Evolutionary conservation across 2,797 vertebrate species (phyloP).

Genomic region (Amphiprion clarkii): DNA sequence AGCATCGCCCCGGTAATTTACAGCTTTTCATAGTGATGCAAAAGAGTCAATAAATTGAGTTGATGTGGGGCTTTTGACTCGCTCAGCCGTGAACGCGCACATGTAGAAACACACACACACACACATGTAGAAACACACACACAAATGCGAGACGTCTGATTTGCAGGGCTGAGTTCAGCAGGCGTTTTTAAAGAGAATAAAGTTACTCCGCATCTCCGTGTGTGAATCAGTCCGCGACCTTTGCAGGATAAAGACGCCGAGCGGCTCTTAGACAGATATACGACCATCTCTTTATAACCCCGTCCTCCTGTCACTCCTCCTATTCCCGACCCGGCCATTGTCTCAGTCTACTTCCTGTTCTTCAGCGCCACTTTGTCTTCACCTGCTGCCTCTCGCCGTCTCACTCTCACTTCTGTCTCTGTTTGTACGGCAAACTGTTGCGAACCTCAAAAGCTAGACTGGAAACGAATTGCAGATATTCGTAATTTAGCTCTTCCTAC

Average conservation of each 20-base stretch:
- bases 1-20: constrained; percentile 69
- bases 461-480: too few relatives aligned
- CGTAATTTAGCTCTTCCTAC: too few relatives aligned
- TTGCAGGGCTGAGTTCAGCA: background rate
- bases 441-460: too few relatives aligned
- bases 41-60: constrained; percentile 76
- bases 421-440: too few relatives aligned
- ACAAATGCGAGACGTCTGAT: background rate
- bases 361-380: background rate
- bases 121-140: background rate
- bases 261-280: constrained; percentile 54
- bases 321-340: background rate
- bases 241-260: constrained; percentile 50
- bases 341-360: constrained; percentile 9
- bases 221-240: constrained; percentile 56
- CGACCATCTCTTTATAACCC: constrained; percentile 37
- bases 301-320: constrained; percentile 14
- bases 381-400: too few relatives aligned
- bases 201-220: constrained; percentile 6
- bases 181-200: constrained; percentile 17
- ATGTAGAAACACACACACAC: constrained; percentile 5
- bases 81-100: background rate
- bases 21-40: constrained; percentile 77
- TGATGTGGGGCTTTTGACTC: constrained; percentile 60
- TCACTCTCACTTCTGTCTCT: too few relatives aligned